phyloP scores from a whole-genome alignment of 2,888 invertebrate genomes.

The Pogonocherus hispidulus region DNA sequence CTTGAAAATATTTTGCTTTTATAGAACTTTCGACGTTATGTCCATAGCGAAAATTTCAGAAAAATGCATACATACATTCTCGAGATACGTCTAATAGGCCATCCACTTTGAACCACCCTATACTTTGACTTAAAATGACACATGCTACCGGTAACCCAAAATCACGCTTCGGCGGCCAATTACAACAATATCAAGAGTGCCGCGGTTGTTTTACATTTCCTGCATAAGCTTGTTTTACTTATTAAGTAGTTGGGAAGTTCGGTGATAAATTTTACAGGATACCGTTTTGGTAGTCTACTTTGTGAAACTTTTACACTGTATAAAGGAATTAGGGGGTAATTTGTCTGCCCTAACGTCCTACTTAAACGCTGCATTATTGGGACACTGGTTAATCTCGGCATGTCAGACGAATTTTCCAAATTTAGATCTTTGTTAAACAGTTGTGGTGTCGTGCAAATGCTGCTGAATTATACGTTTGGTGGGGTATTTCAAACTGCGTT shows the following conservation, averaged over 20 bases:
- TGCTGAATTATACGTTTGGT: too few relatives aligned
- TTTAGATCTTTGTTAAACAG: too few relatives aligned
- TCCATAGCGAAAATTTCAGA: too few relatives aligned
- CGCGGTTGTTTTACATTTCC: constrained; percentile 38
- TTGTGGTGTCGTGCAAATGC: too few relatives aligned
- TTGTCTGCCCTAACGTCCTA: constrained; percentile 43
- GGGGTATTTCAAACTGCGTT: too few relatives aligned
- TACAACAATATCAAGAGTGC: constrained; percentile 52
- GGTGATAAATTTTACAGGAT: constrained; percentile 47
- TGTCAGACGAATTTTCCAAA: constrained; percentile 16
- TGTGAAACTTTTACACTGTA: constrained; percentile 39
- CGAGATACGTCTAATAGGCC: too few relatives aligned
- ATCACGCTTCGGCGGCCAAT: constrained; percentile 55
- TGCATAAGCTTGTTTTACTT: constrained; percentile 54
- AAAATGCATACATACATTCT: too few relatives aligned
- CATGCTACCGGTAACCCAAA: constrained; percentile 50
- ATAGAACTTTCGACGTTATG: too few relatives aligned
- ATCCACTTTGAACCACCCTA: neutral
- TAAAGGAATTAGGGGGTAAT: constrained; percentile 47
- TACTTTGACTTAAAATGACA: constrained; percentile 33
- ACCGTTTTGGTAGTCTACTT: constrained; percentile 27
- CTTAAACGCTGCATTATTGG: constrained; percentile 45
- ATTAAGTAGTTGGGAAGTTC: constrained; percentile 51
- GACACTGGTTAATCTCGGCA: constrained; percentile 31
- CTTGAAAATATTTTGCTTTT: too few relatives aligned